Evolutionary conservation across 1,140 invertebrate species (phyloP), one percentile per base, ranked within the genome.

Genomic region (Drosophila bocqueti): DNA sequence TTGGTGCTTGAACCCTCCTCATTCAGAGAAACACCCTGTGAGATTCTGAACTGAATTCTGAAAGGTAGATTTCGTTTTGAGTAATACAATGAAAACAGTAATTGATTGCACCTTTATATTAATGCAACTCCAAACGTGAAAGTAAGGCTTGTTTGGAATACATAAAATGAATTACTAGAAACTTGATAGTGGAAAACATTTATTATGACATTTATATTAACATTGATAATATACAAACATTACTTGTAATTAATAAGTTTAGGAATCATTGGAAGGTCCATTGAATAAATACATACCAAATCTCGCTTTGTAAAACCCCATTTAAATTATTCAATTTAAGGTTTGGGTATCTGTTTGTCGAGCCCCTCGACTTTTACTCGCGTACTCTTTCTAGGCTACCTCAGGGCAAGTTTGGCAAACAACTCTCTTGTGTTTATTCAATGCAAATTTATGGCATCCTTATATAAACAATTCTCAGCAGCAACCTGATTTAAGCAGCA

Each of bases 391-490:
- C 6, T 9, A 15, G 9, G 34, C 50, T 54, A 2, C n/a, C 18
- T 24, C 52, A 38, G 52, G 52, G 34, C 18, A 38, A 24, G 52
- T 55, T 55, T 38, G 34, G 18, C 18, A 36, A 38, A 38, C 18
- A 55, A 29, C 24, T 55, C 34, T 21, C 7, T 4, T 24, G 8
- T 55, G 52, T 55, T 55, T 55, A 55, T 24, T 55, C 13, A 6
- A 55, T 36, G 4, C 52, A 13, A 38, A 38, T 55, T 38, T 55
- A 55, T 55, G 18, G 52, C 52, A 24, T 55, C 18, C 50, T 10
- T 21, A 54, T 36, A 36, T 54, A 54, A 54, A 54, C 50, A 54
- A 16, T 54, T 54, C 31, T 9, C 13, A 21, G 3, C 31, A 54
- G 31, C 6, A 11, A 54, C 18, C 29, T 36, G 18, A 36, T 21